phyloP scores from a whole-genome alignment of 1,140 invertebrate genomes.

The Zaprionus capensis region DNA sequence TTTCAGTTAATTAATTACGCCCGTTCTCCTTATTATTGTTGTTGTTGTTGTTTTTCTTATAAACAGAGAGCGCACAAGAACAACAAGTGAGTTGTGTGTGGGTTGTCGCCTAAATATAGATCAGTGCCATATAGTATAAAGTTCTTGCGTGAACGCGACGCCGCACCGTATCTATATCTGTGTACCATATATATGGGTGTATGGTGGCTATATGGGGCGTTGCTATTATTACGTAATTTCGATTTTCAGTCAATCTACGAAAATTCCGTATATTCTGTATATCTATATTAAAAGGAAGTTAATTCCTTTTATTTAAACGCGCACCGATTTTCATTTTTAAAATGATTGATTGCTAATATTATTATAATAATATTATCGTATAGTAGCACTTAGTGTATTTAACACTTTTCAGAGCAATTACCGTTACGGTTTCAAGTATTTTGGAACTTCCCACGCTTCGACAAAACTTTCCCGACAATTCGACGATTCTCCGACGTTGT shows the following conservation, averaged over 20 bases:
- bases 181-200: slow-evolving; percentile 21
- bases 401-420: slow-evolving; percentile 15
- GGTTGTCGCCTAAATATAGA: slow-evolving; percentile 81
- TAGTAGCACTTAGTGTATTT: slow-evolving; percentile 39
- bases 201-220: slow-evolving; percentile 64
- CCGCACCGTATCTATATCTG: slow-evolving; percentile 23
- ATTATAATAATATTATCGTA: neutral
- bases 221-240: slow-evolving; percentile 75
- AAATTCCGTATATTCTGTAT: slow-evolving; percentile 1
- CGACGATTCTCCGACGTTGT: slow-evolving; percentile 13
- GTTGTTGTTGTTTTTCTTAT: slow-evolving; percentile 56
- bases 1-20: slow-evolving; percentile 67
- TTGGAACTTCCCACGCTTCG: slow-evolving; percentile 29
- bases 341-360: slow-evolving; percentile 13
- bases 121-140: slow-evolving; percentile 57
- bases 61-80: slow-evolving; percentile 45
- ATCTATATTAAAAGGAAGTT: slow-evolving; percentile 22
- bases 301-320: slow-evolving; percentile 51
- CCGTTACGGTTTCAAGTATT: slow-evolving; percentile 7
- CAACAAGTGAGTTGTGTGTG: slow-evolving; percentile 79
- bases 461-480: slow-evolving; percentile 29
- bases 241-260: slow-evolving; percentile 48
- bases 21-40: slow-evolving; percentile 28
- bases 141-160: slow-evolving; percentile 36
- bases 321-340: neutral